These are phyloP conservation scores for Phortica okadai DNA, from an alignment of 2,888 invertebrate species.

Conservation along the genomic window DNA sequence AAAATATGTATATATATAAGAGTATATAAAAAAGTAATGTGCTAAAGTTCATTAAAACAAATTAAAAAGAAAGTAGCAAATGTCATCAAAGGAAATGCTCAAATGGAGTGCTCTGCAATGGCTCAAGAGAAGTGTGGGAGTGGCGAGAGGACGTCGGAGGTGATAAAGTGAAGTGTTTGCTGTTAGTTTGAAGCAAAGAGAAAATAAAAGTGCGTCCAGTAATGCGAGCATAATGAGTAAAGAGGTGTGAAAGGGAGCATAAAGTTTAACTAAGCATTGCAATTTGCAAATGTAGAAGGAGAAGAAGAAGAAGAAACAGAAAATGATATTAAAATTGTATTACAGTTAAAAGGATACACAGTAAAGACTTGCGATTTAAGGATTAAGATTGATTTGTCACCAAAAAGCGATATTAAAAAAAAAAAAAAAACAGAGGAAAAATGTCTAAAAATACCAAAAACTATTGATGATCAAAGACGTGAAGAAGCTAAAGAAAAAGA, in stretches of 20 bases:
- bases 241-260: neutral
- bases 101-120: slow-evolving; percentile 56
- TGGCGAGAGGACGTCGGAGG: neutral
- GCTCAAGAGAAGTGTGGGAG: neutral
- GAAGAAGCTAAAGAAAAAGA: no score
- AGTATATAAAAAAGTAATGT: slow-evolving; percentile 34
- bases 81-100: slow-evolving; percentile 53
- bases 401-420: no score
- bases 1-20: neutral
- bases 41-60: slow-evolving; percentile 68
- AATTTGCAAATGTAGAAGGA: neutral
- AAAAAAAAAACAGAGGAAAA: no score
- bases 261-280: neutral
- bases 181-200: no score
- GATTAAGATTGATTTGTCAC: no score
- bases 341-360: neutral
- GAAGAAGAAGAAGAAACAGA: neutral
- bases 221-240: neutral
- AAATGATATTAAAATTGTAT: neutral
- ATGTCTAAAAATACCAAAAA: no score
- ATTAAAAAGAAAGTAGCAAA: slow-evolving; percentile 61
- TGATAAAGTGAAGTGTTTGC: no score
- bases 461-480: no score
- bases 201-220: no score
- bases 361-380: no score